A percentile compares a stretch with the other conserved stretches of the same genome.
Evolutionary conservation across 2,113 vertebrate genomes (phyloP).

Genomic region (Desmodus rotundus): DNA sequence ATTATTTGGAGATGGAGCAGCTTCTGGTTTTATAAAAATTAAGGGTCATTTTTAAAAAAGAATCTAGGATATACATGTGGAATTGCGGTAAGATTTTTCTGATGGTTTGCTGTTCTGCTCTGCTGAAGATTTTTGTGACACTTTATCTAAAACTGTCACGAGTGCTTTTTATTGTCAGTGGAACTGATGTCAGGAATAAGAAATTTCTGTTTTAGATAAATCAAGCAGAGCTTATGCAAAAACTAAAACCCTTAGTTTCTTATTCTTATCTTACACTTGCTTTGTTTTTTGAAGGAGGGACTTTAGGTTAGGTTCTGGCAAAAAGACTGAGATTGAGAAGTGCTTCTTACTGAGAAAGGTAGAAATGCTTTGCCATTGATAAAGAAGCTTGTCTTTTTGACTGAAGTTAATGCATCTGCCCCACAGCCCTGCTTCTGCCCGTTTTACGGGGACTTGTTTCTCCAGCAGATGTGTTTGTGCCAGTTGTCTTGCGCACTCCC

Average conservation of each 20-base stretch:
- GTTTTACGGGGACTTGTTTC: not conserved
- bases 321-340: not conserved
- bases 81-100: slow-evolving; percentile 26
- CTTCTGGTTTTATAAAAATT: slow-evolving; percentile 40
- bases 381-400: not conserved
- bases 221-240: slow-evolving; percentile 24
- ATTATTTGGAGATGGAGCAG: slow-evolving; percentile 22
- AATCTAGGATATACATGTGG: not conserved
- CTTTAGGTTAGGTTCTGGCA: slow-evolving; percentile 13
- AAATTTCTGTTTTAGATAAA: slow-evolving; percentile 12
- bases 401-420: not conserved
- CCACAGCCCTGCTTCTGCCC: not conserved
- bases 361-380: not conserved
- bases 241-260: not conserved
- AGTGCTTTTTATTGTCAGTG: not conserved
- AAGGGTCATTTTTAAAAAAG: slow-evolving; percentile 6
- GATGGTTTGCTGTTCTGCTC: not conserved
- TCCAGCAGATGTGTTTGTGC: not conserved
- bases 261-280: not conserved
- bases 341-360: not conserved
- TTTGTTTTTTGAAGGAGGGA: slow-evolving; percentile 31
- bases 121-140: not conserved
- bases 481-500: not conserved
- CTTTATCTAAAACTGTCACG: not conserved
- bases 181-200: slow-evolving; percentile 6